Evolutionary conservation across 92 coral and sea anemone genomes (phyloP), one percentile per base, ranked within the genome.

Genomic region (Paragorgia papillata): DNA sequence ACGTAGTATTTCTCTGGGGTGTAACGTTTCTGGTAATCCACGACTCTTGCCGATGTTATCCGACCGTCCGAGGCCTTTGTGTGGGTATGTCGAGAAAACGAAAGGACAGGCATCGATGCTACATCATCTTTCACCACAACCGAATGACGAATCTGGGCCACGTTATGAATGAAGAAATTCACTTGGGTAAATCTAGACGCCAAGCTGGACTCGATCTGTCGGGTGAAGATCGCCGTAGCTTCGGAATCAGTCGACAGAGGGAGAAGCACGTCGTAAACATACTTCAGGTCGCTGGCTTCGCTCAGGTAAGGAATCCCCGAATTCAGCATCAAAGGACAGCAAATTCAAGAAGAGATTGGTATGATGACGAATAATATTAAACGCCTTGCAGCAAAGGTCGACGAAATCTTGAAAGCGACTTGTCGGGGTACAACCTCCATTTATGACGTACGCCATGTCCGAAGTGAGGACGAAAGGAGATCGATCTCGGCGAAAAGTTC

Each of bases 381-480:
- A 95, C 20, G 99, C 99, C 62, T 70, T 87, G 66, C 99, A 90
- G 70, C 99, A 95, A 46, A 95, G 90, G 62, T 95, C 99, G 22
- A 95, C 89, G 56, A 95, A 95, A 74, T 95, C 95, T 62, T 95
- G 99, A 75, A 95, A 95, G 30, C 96, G 92, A 62, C 93, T 86
- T 73, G 97, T 95, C 8, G 99, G 99, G 20, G 89, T 88, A 77
- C 92, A 95, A 29, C 99, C 99, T 2, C 97, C 99, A 73, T 95
- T 95, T 77, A 95, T 95, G 85, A 95, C 99, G 64, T 77, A 95
- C 3, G 97, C 99, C 99, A 95, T 95, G 74, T 95, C 99, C 29
- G 99, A 82, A 27, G 99, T 95, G n/a, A 95, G 83, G 21, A 95
- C 96, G 80, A 95, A 95, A 48, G 99, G 99, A 7, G 99, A 91